Evolutionary conservation across 2,113 vertebrate genomes (phyloP), one percentile per base, ranked within the genome.

Genomic region (Meleagris gallopavo): DNA sequence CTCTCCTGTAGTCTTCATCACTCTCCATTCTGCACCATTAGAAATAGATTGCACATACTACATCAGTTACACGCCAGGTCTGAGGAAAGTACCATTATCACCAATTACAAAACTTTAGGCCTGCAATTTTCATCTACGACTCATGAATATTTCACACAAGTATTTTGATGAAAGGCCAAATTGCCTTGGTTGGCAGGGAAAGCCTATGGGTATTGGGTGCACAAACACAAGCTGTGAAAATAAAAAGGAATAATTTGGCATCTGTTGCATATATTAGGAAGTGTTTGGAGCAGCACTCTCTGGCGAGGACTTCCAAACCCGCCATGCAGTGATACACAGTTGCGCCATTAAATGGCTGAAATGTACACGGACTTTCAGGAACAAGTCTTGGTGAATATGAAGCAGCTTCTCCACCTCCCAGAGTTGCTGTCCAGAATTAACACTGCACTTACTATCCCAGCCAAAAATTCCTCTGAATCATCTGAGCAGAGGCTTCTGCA

Each of bases 201-300:
- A 29, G 74, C 71, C 83, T 75, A 71, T 29, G 90, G 94, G 95
- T 92, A 89, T 1, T 75, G 93, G 84, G 58, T 92, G 72, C 87
- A 93, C 64, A 94, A 95, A 94, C 89, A 95, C 95, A 97, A 95
- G 89, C 95, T 95, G 95, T 86, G 91, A 89, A 96, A 97, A 96
- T 92, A 94, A 96, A 88, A 95, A 94, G 93, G 62, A 92, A 83
- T 89, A 83, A 96, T 95, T 94, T 92, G 94, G 96, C 92, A 88
- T 92, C 87, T 93, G 92, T 38, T 96, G 88, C 83, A 40, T 77
- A 67, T 71, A 93, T 84, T 84, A 96, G 62, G 76, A 78, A 93
- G 79, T 25, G 79, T 91, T 94, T 72, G 80, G 86, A 96, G 94
- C 83, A 86, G 50, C 74, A 43, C 66, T 90, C 46, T 55, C 62